Evolutionary conservation across 2,888 invertebrate species (phyloP), one percentile per base, ranked within the genome.

Genomic region (Rhopalosiphum nymphaeae): DNA sequence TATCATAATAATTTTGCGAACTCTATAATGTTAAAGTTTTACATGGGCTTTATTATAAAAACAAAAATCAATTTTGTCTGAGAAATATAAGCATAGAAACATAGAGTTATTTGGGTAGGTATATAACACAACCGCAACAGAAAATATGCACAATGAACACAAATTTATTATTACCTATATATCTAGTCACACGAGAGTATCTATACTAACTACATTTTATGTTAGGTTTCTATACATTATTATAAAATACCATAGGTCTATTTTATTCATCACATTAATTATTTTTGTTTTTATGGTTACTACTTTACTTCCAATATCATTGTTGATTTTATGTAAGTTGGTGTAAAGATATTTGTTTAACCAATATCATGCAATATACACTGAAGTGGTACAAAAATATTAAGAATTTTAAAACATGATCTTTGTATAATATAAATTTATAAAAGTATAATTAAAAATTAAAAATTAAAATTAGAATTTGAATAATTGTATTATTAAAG

Each of bases 21-120:
- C 56, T 89, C 49, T 4, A 36, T 26, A 67, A 46, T 53, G 36
- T n/a, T 29, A n/a, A 46, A 44, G 25, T 91, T 87, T 46, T 26
- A 86, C 44, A 49, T 36, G 91, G 86, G 36, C 56, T 46, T 91
- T 13, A n/a, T 36, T 36, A 57, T 57, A 92, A 90, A 87, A 61
- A 57, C 57, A 46, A 92, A 57, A 86, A 36, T 11, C 46, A 92
- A 87, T 87, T 46, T 92, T 36, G 10, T 87, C 25, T 36, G 57
- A 46, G 46, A 61, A 92, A 86, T 84, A 91, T 5, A 49, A 0
- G 29, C 44, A 46, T 46, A n/a, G n/a, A n/a, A n/a, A n/a, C 29
- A 44, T 61, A 57, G 5, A 89, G 26, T 42, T 56, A 56, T 25
- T 21, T 57, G 11, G 36, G 29, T 56, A 42, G 3, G 10, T 61